Evolutionary conservation across 2,113 vertebrate species (phyloP), one percentile per base, ranked within the genome.

Genomic region (Petroica traversi): DNA sequence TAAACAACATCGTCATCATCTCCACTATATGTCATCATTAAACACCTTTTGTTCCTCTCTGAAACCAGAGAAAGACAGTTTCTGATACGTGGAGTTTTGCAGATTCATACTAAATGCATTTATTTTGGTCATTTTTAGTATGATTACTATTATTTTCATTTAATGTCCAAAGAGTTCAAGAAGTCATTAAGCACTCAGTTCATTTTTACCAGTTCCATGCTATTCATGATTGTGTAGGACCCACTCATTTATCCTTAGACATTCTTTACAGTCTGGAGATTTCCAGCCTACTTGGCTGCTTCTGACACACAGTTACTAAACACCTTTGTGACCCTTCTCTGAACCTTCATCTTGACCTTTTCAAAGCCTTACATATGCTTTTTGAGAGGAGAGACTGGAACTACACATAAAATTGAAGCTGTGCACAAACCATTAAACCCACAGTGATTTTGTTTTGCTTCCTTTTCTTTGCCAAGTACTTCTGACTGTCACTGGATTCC

Each of bases 281-380:
- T 26, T 20, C 16, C 36, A 59, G 31, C 12, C 28, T 69, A 34
- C 13, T 12, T 54, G 59, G 29, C 17, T 73, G 31, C n/a, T 89
- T 51, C 40, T 76, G 24, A 45, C 12, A 34, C 23, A 45, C 26
- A 59, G 16, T n/a, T 36, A 72, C 8, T 28, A 10, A 54, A 8
- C 13, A n/a, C 3, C 10, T 24, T 12, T 24, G 12, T 31, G 31
- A 22, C 14, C 18, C 11, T 84, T 11, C 26, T 63, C n/a, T 48
- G 19, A 83, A 38, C 7, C 1, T 4, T 67, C 8, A 29, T 69
- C 24, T 49, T 12, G 68, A 80, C 5, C 3, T 69, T 77, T 38
- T 17, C 49, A 43, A 77, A 25, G 12, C 20, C 31, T 55, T 72
- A 80, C 5, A 48, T 2, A 9, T 0, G 1, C 1, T 40, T 77